Evolutionary conservation across 2,888 invertebrate genomes (phyloP), one percentile per base, ranked within the genome.

Genomic region (Drosophila mulleri): DNA sequence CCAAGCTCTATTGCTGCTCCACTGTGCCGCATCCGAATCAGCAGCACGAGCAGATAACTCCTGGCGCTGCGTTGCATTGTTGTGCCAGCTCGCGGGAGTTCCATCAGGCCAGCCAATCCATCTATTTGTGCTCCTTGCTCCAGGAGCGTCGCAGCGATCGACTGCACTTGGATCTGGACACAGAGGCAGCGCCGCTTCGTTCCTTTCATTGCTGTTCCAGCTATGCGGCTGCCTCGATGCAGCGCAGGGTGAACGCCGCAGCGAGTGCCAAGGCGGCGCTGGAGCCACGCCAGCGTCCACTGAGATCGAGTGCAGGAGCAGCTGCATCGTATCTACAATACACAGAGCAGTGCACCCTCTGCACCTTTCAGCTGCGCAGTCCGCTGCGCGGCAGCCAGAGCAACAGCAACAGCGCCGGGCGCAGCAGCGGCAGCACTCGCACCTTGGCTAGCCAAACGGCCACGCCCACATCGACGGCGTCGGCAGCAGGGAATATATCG

Each of bases 91-190:
- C 93, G 5, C 80, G 92, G 47, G 92, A 93, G 73, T 92, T 92
- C 72, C 91, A 93, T 81, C 91, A 89, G 79, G 84, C 91, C 29
- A 82, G 91, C 18, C 92, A 92, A 73, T 91, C 93, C 37, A 91
- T 92, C 80, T 93, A 92, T 66, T 88, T 94, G 72, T 94, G 94
- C 86, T 94, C 94, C 16, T 90, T 94, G 80, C 88, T 94, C 16
- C 94, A 94, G 82, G 94, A 94, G 75, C 92, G 92, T 0, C 67
- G 56, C 47, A 58, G 32, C 14, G 74, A 77, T 5, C 78, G 53
- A 1, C 32, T 80, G 4, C 87, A 83, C 16, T 26, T 73, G 42
- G 73, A 83, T 1, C 18, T 61, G 54, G 66, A 77, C 3, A 18
- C 54, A 7, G 76, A 56, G 18, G 53, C 52, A 9, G 39, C 26